phyloP scores from a whole-genome alignment of 2,797 vertebrate genomes.

The Malacoraja senta region DNA sequence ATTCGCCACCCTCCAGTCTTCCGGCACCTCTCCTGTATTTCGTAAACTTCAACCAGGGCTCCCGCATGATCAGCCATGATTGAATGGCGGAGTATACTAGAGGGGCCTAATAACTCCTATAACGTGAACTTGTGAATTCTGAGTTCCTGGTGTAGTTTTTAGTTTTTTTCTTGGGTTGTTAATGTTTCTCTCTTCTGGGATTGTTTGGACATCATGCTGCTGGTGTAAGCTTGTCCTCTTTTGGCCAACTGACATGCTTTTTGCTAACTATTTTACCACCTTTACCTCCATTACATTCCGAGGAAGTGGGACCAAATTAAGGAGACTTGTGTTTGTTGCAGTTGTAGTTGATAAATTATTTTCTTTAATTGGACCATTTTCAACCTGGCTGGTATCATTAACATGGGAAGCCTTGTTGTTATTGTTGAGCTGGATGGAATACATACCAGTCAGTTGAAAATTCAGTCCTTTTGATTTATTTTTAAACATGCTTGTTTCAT shows the following conservation, averaged over 20 bases:
- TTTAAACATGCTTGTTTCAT: background rate
- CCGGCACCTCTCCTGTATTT: no score
- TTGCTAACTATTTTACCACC: background rate
- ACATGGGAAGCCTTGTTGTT: background rate
- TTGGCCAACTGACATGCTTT: background rate
- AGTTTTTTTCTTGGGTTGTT: background rate
- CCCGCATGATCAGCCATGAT: no score
- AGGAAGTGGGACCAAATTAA: background rate
- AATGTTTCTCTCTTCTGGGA: background rate
- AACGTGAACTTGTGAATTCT: background rate
- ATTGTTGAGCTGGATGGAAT: background rate
- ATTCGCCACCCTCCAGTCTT: no score
- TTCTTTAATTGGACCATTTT: constrained; percentile 11
- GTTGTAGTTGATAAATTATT: background rate
- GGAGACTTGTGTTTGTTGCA: background rate
- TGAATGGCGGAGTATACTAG: no score
- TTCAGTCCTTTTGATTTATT: background rate
- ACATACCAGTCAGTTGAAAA: background rate
- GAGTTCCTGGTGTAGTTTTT: background rate
- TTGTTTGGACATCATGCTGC: background rate
- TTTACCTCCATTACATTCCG: background rate
- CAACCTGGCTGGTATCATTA: background rate
- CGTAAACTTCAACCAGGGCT: no score
- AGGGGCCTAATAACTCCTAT: no score
- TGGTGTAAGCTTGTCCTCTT: background rate